A percentile compares a stretch with the other conserved stretches of the same genome.
phyloP scores from a whole-genome alignment of 1,140 invertebrate genomes.

The Trinorchestia longiramus region DNA sequence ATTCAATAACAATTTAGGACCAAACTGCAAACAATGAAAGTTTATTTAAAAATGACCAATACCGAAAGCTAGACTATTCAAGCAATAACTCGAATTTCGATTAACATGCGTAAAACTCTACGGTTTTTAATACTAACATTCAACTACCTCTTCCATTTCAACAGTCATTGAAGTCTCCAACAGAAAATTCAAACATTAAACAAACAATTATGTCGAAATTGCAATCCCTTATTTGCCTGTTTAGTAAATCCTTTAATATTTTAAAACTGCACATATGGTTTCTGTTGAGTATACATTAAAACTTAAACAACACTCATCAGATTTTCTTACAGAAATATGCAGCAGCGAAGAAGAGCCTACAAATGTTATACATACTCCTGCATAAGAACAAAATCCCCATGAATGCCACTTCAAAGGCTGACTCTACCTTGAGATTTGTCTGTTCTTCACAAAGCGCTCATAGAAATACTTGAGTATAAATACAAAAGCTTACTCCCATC shows the following conservation, averaged over 20 bases:
- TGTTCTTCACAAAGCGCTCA: neutral
- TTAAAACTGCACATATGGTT: too few relatives aligned
- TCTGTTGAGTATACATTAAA: too few relatives aligned
- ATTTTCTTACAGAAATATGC: neutral
- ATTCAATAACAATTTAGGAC: neutral
- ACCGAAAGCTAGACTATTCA: neutral
- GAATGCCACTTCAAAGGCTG: neutral
- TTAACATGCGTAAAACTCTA: neutral
- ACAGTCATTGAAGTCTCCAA: neutral
- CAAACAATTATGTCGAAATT: too few relatives aligned
- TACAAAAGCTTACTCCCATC: neutral
- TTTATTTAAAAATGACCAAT: neutral
- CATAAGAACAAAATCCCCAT: neutral
- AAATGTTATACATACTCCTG: neutral
- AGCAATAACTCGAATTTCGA: neutral
- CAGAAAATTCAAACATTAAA: neutral
- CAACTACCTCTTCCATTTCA: neutral
- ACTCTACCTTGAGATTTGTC: too few relatives aligned
- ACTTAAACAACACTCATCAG: too few relatives aligned
- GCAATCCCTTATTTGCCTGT: too few relatives aligned
- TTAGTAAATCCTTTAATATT: too few relatives aligned
- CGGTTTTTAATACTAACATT: neutral
- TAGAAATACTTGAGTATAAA: neutral
- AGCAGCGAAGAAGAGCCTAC: neutral
- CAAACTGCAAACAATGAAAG: neutral